Conservation (phyloP, 1,140 invertebrate genomes). For the Patella vulgata region DNA sequence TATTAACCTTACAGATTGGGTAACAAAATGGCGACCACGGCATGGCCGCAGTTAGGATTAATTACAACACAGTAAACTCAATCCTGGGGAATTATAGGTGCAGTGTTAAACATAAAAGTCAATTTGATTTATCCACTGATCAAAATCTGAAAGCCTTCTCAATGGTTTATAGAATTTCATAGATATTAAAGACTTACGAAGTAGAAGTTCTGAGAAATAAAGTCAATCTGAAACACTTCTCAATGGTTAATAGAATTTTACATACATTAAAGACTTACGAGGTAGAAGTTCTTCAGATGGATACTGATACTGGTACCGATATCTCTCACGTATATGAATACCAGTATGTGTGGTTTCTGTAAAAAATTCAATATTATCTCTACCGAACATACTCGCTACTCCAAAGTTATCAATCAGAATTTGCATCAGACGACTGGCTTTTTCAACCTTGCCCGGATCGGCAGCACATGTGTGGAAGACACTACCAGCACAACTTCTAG, state of each 20-base stretch:
- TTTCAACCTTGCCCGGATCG: slow-evolving; percentile 75
- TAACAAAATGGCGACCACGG: too few relatives aligned
- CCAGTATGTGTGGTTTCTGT: slow-evolving; percentile 70
- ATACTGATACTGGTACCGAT: slow-evolving; percentile 62
- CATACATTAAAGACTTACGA: slow-evolving; percentile 55
- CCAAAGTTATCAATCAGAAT: slow-evolving; percentile 92
- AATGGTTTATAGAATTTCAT: too few relatives aligned
- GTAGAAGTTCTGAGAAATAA: too few relatives aligned
- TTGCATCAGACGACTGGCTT: slow-evolving; percentile 73
- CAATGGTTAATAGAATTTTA: too few relatives aligned
- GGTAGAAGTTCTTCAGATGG: slow-evolving; percentile 57
- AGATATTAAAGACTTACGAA: slow-evolving; percentile 55
- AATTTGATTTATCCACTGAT: too few relatives aligned
- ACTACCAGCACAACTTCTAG: slow-evolving; percentile 93
- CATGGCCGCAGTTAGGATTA: too few relatives aligned
- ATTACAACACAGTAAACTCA: too few relatives aligned
- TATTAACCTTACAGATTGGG: too few relatives aligned
- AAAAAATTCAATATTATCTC: slow-evolving; percentile 97
- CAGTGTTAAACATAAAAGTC: too few relatives aligned
- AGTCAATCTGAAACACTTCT: too few relatives aligned
- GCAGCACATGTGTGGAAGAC: slow-evolving; percentile 83
- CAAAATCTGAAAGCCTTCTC: too few relatives aligned
- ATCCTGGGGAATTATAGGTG: too few relatives aligned
- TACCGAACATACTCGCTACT: slow-evolving; percentile 91
- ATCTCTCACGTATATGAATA: slow-evolving; percentile 62